Percentiles rank a stretch among this genome's conserved stretches.
phyloP scores from a whole-genome alignment of 2,797 vertebrate genomes.

The Chelon labrosus region DNA sequence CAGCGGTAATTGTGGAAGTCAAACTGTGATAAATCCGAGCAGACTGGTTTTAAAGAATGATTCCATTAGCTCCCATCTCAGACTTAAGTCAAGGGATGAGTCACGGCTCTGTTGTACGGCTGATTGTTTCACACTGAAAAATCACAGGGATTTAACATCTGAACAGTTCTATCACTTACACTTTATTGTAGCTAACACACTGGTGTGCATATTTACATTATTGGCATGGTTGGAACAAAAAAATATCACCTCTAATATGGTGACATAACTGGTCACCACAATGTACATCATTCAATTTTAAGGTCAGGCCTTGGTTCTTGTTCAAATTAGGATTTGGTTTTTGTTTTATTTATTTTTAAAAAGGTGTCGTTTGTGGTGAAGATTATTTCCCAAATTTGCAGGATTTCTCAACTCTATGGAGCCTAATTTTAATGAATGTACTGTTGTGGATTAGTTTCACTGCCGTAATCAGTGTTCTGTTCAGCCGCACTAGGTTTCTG shows the following conservation, averaged over 20 bases:
- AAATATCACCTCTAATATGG: background rate
- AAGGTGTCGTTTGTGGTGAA: background rate
- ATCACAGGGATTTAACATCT: constrained; percentile 61
- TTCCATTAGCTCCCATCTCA: constrained; percentile 59
- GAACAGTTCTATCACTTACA: constrained; percentile 41
- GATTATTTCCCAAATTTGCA: background rate
- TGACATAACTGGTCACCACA: background rate
- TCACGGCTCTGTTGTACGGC: constrained; percentile 54
- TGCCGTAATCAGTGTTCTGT: background rate
- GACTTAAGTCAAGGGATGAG: constrained; percentile 59
- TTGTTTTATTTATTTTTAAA: background rate
- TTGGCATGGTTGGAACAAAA: background rate
- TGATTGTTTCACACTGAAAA: constrained; percentile 64
- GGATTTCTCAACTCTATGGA: background rate
- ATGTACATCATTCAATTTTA: background rate
- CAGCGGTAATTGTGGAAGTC: constrained; percentile 49
- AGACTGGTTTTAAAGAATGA: constrained; percentile 61
- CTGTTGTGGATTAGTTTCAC: background rate
- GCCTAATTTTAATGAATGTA: background rate
- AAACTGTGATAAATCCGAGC: constrained; percentile 60
- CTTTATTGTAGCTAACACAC: constrained; percentile 19
- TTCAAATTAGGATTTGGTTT: background rate
- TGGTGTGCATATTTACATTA: background rate
- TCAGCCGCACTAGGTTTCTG: background rate
- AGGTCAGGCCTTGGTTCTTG: background rate